Evolutionary conservation across 2,888 invertebrate species (phyloP).

Genomic region (Drosophila paramelanica): DNA sequence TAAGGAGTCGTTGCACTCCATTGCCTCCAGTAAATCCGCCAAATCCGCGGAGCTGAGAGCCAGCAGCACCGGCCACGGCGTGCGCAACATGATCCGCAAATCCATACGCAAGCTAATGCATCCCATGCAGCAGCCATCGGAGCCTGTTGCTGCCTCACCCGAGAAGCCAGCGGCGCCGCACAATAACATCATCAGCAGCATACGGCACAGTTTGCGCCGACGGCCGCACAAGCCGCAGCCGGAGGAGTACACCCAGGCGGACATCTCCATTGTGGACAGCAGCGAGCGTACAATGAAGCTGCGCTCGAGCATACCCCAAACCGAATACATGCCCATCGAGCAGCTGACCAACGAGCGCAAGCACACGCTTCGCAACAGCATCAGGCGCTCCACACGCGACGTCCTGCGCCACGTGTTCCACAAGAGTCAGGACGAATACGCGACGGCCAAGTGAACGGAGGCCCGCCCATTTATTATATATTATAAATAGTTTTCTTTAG

Average conservation of each 20-base stretch:
- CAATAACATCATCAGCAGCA: conserved; percentile 55
- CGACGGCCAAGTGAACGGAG: conserved; percentile 68
- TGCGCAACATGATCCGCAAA: conserved; percentile 81
- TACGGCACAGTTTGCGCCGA: conserved; percentile 83
- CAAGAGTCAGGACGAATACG: conserved; percentile 83
- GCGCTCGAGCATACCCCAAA: conserved; percentile 70
- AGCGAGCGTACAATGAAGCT: conserved; percentile 82
- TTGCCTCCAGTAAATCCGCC: conserved; percentile 56
- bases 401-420: conserved; percentile 84
- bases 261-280: conserved; percentile 82
- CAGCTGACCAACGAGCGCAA: conserved; percentile 80
- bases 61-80: conserved; percentile 54
- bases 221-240: conserved; percentile 63
- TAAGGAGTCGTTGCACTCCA: conserved; percentile 70
- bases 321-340: conserved; percentile 78
- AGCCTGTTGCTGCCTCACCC: conserved; percentile 8
- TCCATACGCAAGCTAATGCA: conserved; percentile 83
- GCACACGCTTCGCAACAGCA: conserved; percentile 80
- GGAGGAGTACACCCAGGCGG: conserved; percentile 35
- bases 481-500: conserved; percentile 26
- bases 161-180: conserved; percentile 33
- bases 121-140: conserved; percentile 49
- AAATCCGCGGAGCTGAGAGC: conserved; percentile 38
- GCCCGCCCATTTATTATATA: background rate
- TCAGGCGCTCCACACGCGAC: conserved; percentile 82